phyloP scores from a whole-genome alignment of 1,140 invertebrate genomes.

The Popillia japonica region DNA sequence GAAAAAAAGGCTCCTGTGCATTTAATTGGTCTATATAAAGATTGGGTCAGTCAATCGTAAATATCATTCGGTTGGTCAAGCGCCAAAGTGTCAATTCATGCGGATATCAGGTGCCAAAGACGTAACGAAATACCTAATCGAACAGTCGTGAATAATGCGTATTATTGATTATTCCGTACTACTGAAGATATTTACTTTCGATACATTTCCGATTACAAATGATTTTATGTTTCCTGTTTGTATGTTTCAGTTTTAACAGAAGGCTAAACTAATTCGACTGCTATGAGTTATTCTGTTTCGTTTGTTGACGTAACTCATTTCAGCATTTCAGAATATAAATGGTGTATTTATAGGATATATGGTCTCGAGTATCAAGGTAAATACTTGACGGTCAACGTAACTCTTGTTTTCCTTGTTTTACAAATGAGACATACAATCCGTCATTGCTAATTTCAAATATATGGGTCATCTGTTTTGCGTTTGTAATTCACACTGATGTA shows the following conservation, averaged over 20 bases:
- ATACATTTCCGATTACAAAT: neutral
- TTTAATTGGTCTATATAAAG: slow-evolving; percentile 60
- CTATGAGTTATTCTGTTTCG: neutral
- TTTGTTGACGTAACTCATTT: slow-evolving; percentile 5
- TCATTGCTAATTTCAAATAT: neutral
- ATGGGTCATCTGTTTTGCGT: neutral
- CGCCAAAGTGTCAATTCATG: slow-evolving; percentile 43
- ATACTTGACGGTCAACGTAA: neutral
- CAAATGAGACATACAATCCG: neutral
- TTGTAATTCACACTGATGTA: too few species aligned
- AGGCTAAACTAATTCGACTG: neutral
- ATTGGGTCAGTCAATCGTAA: slow-evolving; percentile 60
- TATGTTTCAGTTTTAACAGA: neutral
- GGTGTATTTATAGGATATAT: neutral
- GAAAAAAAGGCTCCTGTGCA: slow-evolving; percentile 43
- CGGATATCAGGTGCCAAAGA: slow-evolving; percentile 39
- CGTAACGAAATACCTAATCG: slow-evolving; percentile 38
- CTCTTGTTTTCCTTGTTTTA: slow-evolving; percentile 4
- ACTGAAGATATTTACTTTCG: neutral
- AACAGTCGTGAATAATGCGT: slow-evolving; percentile 6
- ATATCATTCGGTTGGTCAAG: slow-evolving; percentile 58
- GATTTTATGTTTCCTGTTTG: neutral
- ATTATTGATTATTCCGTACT: neutral
- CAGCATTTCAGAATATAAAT: neutral
- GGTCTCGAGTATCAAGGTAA: neutral